Evolutionary conservation across 35 echinoderm and acorn worm genomes (phyloP).

Genomic region (Ophioderma brevispina): DNA sequence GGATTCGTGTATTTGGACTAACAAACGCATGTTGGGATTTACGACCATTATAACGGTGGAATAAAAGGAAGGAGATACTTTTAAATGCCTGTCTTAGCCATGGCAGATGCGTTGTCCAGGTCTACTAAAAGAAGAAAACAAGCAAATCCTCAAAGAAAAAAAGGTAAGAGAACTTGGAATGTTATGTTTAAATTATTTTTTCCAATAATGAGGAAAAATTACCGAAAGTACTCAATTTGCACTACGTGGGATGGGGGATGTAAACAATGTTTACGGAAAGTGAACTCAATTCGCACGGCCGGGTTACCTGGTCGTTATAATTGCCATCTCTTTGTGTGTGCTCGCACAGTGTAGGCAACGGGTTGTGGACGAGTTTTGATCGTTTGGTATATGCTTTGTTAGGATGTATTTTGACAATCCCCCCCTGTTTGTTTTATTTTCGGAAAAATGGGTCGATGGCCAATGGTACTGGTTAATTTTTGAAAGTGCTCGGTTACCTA

Average conservation of each 20-base stretch:
- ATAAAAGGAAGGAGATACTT: neutral
- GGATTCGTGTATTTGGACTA: neutral
- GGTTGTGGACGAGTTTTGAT: no score
- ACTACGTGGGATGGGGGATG: neutral
- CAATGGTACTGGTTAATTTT: no score
- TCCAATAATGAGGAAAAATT: no score
- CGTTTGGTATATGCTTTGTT: no score
- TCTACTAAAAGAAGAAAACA: neutral
- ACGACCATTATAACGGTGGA: neutral
- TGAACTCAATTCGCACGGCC: neutral
- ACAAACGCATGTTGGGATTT: neutral
- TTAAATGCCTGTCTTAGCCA: neutral
- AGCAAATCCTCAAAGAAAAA: neutral
- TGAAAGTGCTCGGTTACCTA: no score
- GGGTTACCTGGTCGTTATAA: neutral
- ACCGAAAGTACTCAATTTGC: neutral
- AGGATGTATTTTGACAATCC: no score
- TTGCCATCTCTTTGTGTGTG: neutral
- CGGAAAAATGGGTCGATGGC: no score
- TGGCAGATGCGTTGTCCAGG: conserved; percentile 8
- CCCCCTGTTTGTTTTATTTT: no score
- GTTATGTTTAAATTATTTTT: neutral
- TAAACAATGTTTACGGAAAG: neutral
- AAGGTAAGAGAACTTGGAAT: neutral
- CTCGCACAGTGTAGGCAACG: no score